phyloP scores from a whole-genome alignment of 2,113 vertebrate species.

The Forbesichthys papilliferus region DNA sequence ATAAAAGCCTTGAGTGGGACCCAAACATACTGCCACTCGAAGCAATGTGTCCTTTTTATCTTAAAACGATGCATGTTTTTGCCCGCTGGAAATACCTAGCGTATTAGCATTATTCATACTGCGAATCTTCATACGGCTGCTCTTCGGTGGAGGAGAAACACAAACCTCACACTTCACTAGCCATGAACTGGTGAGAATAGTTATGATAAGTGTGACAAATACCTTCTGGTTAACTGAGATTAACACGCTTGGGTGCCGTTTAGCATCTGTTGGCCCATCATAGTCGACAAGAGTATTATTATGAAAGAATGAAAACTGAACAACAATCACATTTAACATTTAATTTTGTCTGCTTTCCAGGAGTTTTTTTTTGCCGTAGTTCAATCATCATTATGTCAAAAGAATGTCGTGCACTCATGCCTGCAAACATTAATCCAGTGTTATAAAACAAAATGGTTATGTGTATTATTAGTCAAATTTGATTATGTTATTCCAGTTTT shows the following conservation, averaged over 20 bases:
- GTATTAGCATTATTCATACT: slow-evolving; percentile 72
- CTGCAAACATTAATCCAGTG: too few relatives aligned
- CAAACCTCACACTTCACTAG: slow-evolving; percentile 39
- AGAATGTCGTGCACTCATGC: too few relatives aligned
- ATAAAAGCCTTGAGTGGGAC: slow-evolving; percentile 41
- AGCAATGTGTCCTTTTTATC: slow-evolving; percentile 31
- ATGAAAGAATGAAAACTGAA: slow-evolving; percentile 29
- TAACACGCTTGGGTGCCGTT: slow-evolving; percentile 25
- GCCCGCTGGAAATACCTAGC: slow-evolving; percentile 50
- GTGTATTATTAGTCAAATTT: too few relatives aligned
- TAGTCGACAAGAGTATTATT: slow-evolving; percentile 28
- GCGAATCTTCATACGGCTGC: slow-evolving; percentile 25
- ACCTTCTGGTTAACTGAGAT: slow-evolving; percentile 37
- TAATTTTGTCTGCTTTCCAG: too few relatives aligned
- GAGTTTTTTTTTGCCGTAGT: too few relatives aligned
- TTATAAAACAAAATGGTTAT: too few relatives aligned
- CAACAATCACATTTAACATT: slow-evolving; percentile 24
- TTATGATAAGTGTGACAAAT: slow-evolving; percentile 39
- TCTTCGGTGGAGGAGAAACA: slow-evolving; percentile 49
- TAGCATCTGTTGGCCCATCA: slow-evolving; percentile 23
- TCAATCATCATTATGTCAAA: too few relatives aligned
- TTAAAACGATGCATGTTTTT: slow-evolving; percentile 60
- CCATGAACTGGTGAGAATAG: slow-evolving; percentile 26
- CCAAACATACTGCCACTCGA: slow-evolving; percentile 7
- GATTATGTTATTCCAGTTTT: too few relatives aligned